Evolutionary conservation across 1,140 invertebrate species (phyloP).

Genomic region (Drosophila melanica): DNA sequence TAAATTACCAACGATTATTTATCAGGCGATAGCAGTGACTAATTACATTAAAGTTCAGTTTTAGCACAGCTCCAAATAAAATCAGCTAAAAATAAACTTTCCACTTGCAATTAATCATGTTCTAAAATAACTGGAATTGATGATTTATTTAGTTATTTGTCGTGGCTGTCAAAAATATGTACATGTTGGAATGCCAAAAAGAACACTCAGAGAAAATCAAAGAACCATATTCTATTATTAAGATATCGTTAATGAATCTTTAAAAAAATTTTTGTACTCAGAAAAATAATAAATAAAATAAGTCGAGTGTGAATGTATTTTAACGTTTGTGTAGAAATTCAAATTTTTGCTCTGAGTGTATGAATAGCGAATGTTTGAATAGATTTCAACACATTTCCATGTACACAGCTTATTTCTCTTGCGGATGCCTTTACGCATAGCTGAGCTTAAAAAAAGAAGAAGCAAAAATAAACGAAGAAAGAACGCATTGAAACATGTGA

Average conservation of each 20-base stretch:
- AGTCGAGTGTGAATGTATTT: no score
- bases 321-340: no score
- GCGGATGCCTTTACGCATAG: constrained; percentile 54
- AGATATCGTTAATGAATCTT: no score
- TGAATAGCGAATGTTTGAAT: constrained; percentile 1
- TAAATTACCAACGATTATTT: background rate
- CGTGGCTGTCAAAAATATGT: constrained; percentile 3
- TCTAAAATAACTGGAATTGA: background rate
- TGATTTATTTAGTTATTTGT: constrained; percentile 6
- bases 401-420: constrained; percentile 26
- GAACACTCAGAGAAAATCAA: no score
- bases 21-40: background rate
- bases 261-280: no score
- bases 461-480: constrained; percentile 31
- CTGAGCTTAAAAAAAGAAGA: constrained; percentile 43
- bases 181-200: constrained; percentile 7
- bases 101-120: no score
- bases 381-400: constrained; percentile 17
- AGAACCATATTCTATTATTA: no score
- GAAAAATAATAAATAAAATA: no score
- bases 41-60: background rate
- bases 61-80: background rate
- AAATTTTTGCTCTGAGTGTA: background rate
- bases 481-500: constrained; percentile 61
- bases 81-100: background rate